phyloP scores from a whole-genome alignment of 2,888 invertebrate genomes.

The Dynastes grantii region DNA sequence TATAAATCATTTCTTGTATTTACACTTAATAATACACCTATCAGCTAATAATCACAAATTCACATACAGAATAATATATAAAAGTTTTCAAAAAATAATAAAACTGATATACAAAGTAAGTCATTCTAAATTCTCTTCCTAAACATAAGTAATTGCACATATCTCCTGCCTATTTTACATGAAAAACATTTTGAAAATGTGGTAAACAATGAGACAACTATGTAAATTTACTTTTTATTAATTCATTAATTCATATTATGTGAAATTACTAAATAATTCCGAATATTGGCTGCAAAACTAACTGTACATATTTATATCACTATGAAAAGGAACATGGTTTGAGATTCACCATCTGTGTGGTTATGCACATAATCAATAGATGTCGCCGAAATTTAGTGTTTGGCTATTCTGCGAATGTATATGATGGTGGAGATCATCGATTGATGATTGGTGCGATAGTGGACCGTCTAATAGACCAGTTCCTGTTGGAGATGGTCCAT shows the following conservation, averaged over 20 bases:
- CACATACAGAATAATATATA: conserved; percentile 48
- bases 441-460: conserved; percentile 71
- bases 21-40: conserved; percentile 52
- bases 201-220: conserved; percentile 17
- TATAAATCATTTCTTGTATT: conserved; percentile 54
- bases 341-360: conserved; percentile 24
- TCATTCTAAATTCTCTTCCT: conserved; percentile 20
- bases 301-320: conserved; percentile 47
- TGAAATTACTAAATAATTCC: conserved; percentile 27
- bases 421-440: conserved; percentile 74
- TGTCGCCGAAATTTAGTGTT: conserved; percentile 68
- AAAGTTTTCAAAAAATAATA: conserved; percentile 23
- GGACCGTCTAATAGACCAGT: conserved; percentile 71
- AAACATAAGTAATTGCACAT: conserved; percentile 50
- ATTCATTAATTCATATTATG: conserved; percentile 10
- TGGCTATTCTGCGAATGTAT: conserved; percentile 71
- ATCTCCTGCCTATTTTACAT: conserved; percentile 44
- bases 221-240: conserved; percentile 15
- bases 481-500: conserved; percentile 64
- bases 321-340: conserved; percentile 49
- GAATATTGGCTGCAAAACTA: conserved; percentile 32
- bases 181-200: conserved; percentile 26
- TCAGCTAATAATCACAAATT: conserved; percentile 50
- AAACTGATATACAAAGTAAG: conserved; percentile 23
- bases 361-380: conserved; percentile 63